These are phyloP conservation scores for Prosapia bicincta DNA, from an alignment of 2,888 invertebrate genomes.

Conservation along the genomic window DNA sequence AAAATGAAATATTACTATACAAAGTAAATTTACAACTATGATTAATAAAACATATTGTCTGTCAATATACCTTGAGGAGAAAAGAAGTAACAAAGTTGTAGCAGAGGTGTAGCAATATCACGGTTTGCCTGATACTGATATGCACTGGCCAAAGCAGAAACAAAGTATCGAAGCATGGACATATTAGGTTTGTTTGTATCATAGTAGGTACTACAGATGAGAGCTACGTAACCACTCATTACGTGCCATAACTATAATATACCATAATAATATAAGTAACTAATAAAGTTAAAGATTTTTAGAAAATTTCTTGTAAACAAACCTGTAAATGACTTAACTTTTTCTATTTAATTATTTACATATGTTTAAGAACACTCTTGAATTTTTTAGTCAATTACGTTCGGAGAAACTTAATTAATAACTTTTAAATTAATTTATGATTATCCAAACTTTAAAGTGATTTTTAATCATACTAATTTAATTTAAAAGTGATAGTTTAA, in stretches of 20 bases:
- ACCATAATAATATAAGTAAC: too few relatives aligned
- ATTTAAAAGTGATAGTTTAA: too few relatives aligned
- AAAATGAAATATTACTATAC: background rate
- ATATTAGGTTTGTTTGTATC: constrained; percentile 4
- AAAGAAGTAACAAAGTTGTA: constrained; percentile 19
- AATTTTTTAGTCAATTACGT: too few relatives aligned
- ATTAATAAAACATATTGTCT: background rate
- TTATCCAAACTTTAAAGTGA: too few relatives aligned
- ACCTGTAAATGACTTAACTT: too few relatives aligned
- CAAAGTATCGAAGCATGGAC: constrained; percentile 29
- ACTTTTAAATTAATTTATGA: too few relatives aligned
- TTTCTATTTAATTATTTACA: too few relatives aligned
- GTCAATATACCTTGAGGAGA: constrained; percentile 32
- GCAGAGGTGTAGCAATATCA: constrained; percentile 14
- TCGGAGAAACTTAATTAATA: too few relatives aligned
- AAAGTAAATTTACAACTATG: background rate
- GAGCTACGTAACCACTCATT: constrained; percentile 33
- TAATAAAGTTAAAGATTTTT: too few relatives aligned
- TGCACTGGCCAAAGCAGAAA: constrained; percentile 33
- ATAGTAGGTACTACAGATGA: constrained; percentile 29
- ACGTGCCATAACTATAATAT: constrained; percentile 32
- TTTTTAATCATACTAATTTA: too few relatives aligned
- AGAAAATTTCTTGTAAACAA: too few relatives aligned
- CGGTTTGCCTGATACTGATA: constrained; percentile 33
- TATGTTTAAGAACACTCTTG: too few relatives aligned